A percentile compares a stretch with the other conserved stretches of the same genome.
These are phyloP conservation scores for Ceryle rudis DNA, from an alignment of 2,797 vertebrate genomes.

Conservation along the genomic window DNA sequence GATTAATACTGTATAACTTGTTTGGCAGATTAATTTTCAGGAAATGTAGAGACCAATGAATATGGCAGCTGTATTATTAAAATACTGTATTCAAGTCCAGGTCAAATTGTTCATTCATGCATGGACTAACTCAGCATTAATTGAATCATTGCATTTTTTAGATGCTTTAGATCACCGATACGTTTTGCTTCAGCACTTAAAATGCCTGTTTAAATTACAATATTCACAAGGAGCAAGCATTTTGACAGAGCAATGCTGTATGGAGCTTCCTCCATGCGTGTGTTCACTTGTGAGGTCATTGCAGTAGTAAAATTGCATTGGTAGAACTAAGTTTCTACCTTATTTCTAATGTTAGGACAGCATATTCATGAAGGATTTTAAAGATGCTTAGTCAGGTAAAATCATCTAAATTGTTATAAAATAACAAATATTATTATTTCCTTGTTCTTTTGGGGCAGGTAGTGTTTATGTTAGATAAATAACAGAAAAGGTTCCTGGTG, in stretches of 20 bases:
- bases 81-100: slow-evolving; percentile 46
- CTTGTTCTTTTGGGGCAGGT: background rate
- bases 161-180: background rate
- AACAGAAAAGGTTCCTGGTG: background rate
- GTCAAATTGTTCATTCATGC: slow-evolving; percentile 71
- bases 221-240: background rate
- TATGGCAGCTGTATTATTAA: slow-evolving; percentile 73
- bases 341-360: background rate
- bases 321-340: background rate
- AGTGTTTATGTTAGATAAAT: background rate
- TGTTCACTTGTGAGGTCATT: background rate
- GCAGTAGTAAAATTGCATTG: background rate
- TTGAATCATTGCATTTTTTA: slow-evolving; percentile 62
- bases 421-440: background rate
- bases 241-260: slow-evolving; percentile 5
- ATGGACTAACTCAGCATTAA: slow-evolving; percentile 63
- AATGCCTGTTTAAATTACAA: slow-evolving; percentile 21
- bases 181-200: slow-evolving; percentile 43
- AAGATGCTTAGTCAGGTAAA: background rate
- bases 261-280: background rate
- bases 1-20: slow-evolving; percentile 46
- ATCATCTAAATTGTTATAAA: background rate
- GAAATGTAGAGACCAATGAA: slow-evolving; percentile 63
- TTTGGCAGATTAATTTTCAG: slow-evolving; percentile 74
- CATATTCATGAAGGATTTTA: background rate